Base-by-base conservation (phyloP, 2,797 vertebrate species). In the Rhabdomys pumilio region DNA sequence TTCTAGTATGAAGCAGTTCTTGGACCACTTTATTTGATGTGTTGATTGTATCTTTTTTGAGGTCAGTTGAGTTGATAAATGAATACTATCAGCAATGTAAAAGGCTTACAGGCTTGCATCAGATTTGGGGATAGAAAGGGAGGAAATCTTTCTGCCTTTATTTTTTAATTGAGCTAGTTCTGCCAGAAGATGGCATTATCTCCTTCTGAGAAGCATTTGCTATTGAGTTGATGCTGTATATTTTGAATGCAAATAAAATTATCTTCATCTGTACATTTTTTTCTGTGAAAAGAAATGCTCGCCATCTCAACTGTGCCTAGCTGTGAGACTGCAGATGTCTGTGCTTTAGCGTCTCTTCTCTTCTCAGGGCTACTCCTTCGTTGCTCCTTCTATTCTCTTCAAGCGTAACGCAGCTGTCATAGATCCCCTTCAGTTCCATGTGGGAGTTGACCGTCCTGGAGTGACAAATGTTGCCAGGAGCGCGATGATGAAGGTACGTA, bases 331-430 rank as follows among this genome's bases (percentile, higher is more conserved):
- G 50, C 61, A 69, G 20, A 34, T 90, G 34, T 44, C 93, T 79
- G 1, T 69, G 96, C 47, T 85, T 92, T 2, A 0, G 41, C 72
- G 72, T 87, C 80, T 63, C 6, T 77, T 95, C 72, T 41, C 89
- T 97, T 92, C 96, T 67, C 92, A 99, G 99, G 99, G 99, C 87
- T 99, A 99, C 98, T 99, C 99, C 91, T 99, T 99, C 92, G 99
- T 99, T 98, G 99, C 99, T 91, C 99, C 99, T 73, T 99, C 99
- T 96, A 99, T 99, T 97, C 99, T 99, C 89, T 99, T 99, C 98
- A 99, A 99, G 98, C 99, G 99, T 97, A 99, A 99, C 75, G 99
- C 99, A 80, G 99, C 99, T 97, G 99, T 99, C 98, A 98, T 99
- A 75, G 99, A 99, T 96, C 99, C 99, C 26, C 98, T 99, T 93